These are phyloP conservation scores for Mya arenaria DNA, from an alignment of 1,140 invertebrate species.

Conservation along the genomic window DNA sequence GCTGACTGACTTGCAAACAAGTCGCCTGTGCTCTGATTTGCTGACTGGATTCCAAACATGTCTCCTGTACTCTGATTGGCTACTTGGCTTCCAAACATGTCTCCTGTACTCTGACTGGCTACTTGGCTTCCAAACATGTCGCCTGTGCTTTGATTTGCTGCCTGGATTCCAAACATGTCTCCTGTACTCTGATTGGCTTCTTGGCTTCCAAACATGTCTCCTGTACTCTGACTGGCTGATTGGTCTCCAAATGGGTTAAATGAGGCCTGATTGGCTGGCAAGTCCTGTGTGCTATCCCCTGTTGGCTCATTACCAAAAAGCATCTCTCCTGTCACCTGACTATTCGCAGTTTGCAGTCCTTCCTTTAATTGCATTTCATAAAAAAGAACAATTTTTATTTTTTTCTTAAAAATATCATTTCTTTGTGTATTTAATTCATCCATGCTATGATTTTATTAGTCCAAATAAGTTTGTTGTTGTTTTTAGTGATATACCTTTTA, in stretches of 20 bases:
- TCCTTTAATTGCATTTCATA: too few relatives aligned
- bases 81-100: background rate
- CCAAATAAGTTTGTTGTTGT: too few relatives aligned
- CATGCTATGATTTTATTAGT: too few relatives aligned
- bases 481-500: too few relatives aligned
- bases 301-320: too few relatives aligned
- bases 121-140: background rate
- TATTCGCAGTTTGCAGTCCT: too few relatives aligned
- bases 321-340: too few relatives aligned
- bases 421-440: too few relatives aligned
- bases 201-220: constrained; percentile 7
- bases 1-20: background rate
- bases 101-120: background rate
- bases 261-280: too few relatives aligned
- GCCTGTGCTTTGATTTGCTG: background rate
- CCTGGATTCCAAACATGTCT: background rate
- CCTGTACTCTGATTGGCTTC: background rate
- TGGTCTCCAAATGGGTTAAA: constrained; percentile 21
- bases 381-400: too few relatives aligned
- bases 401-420: too few relatives aligned
- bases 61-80: background rate
- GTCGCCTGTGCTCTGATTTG: background rate
- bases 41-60: background rate
- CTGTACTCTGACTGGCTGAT: background rate
- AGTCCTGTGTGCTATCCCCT: too few relatives aligned